A percentile compares a stretch with the other conserved stretches of the same genome.
Conservation (phyloP, 2,113 vertebrate species). For the Gymnogyps californianus region DNA sequence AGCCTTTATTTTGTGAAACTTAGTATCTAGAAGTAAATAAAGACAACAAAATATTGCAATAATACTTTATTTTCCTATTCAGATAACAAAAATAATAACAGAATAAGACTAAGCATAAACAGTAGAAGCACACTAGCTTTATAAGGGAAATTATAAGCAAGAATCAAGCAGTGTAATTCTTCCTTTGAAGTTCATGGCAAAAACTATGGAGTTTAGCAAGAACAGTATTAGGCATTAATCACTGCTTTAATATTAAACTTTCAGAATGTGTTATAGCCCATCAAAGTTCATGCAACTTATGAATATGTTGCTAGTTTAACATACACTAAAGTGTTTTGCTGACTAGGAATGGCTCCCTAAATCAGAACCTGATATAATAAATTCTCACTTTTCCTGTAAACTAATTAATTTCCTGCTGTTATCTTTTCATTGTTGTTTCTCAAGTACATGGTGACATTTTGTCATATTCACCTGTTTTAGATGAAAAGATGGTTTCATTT, state of each 20-base stretch:
- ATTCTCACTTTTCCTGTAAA: conserved; percentile 33
- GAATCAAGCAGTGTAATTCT: not conserved
- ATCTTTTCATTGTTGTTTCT: conserved; percentile 53
- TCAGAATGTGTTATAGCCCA: not conserved
- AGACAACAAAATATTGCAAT: not conserved
- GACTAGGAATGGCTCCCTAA: not conserved
- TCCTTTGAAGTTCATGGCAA: not conserved
- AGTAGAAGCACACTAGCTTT: not conserved
- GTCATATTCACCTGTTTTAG: conserved; percentile 52
- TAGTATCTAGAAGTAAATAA: not conserved
- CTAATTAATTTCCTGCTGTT: conserved; percentile 64
- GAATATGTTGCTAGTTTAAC: conserved; percentile 14
- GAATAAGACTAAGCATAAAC: not conserved
- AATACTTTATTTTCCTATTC: not conserved
- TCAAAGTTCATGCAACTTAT: not conserved
- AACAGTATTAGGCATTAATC: not conserved
- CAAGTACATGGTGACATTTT: conserved; percentile 58
- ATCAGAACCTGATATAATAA: not conserved
- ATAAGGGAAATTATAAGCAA: not conserved
- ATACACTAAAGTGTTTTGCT: not conserved
- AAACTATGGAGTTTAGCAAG: not conserved
- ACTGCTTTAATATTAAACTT: not conserved
- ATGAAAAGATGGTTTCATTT: conserved; percentile 67
- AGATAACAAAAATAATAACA: not conserved
- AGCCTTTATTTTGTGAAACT: not conserved